A percentile compares a stretch with the other conserved stretches of the same genome.
Conservation (phyloP, 1,140 invertebrate genomes). For the Apis laboriosa region DNA sequence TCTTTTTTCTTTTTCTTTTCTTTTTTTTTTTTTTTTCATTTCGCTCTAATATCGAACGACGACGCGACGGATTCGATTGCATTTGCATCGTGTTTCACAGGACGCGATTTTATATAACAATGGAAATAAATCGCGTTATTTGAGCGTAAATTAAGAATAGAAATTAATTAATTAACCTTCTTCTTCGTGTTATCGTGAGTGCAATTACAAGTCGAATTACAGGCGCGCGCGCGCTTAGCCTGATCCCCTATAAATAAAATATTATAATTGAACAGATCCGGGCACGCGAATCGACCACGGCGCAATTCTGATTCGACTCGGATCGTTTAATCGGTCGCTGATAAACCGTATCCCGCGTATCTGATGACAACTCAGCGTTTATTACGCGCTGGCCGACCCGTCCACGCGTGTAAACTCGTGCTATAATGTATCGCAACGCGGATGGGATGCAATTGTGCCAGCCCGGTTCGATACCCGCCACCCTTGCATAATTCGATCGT, state of each 20-base stretch:
- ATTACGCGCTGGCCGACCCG: not conserved
- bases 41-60: too few relatives aligned
- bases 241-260: slow-evolving; percentile 31
- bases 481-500: not conserved
- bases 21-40: not conserved
- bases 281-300: not conserved
- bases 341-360: slow-evolving; percentile 22
- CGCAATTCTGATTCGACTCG: slow-evolving; percentile 5
- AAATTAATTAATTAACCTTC: slow-evolving; percentile 36
- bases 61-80: not conserved
- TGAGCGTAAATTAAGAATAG: not conserved
- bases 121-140: too few relatives aligned
- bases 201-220: slow-evolving; percentile 38
- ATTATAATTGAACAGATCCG: slow-evolving; percentile 5
- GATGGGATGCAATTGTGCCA: not conserved
- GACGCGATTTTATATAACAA: not conserved
- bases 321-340: slow-evolving; percentile 18
- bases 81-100: too few relatives aligned
- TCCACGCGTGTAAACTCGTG: not conserved
- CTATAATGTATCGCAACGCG: not conserved
- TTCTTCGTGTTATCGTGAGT: slow-evolving; percentile 8
- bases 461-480: not conserved
- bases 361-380: slow-evolving; percentile 22
- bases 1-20: too few relatives aligned
- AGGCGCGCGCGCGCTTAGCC: not conserved